A percentile compares a stretch with the other conserved stretches of the same genome.
Evolutionary conservation across 2,888 invertebrate species (phyloP).

Genomic region (Agonopterix heracliana): DNA sequence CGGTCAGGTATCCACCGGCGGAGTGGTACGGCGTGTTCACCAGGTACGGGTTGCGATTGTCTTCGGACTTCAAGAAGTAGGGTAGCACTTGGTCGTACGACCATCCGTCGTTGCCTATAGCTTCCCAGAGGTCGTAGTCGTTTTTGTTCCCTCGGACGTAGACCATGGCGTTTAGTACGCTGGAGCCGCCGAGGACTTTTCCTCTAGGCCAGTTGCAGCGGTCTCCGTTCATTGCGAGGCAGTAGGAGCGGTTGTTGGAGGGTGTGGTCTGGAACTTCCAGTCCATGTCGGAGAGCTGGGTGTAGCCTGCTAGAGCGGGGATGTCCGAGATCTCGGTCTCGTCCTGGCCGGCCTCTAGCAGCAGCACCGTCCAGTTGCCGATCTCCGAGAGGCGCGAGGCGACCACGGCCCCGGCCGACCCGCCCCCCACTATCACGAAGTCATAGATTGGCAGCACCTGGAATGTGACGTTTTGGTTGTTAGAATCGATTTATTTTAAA

Average conservation of each 20-base stretch:
- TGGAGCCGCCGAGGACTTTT: constrained; percentile 91
- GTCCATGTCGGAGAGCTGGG: constrained; percentile 90
- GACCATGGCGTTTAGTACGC: constrained; percentile 93
- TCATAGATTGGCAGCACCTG: constrained; percentile 88
- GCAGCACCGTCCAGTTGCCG: constrained; percentile 87
- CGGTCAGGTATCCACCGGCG: constrained; percentile 87
- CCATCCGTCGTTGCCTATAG: constrained; percentile 91
- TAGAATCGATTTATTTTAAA: neutral
- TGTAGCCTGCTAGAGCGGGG: constrained; percentile 88
- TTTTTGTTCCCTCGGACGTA: constrained; percentile 91
- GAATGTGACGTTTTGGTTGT: constrained; percentile 21
- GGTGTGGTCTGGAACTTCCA: constrained; percentile 95
- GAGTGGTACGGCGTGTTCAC: constrained; percentile 84
- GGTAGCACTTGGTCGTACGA: constrained; percentile 87
- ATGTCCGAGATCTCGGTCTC: constrained; percentile 93
- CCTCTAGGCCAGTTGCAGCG: constrained; percentile 95
- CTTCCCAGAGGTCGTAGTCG: constrained; percentile 93
- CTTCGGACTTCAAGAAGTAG: constrained; percentile 92
- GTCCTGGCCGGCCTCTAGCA: constrained; percentile 91
- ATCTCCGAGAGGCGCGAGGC: constrained; percentile 89
- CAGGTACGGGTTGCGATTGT: constrained; percentile 89
- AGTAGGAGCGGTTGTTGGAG: constrained; percentile 85
- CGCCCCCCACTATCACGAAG: constrained; percentile 91
- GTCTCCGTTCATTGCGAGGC: constrained; percentile 90
- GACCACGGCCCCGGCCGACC: constrained; percentile 92